A percentile compares a stretch with the other conserved stretches of the same genome.
phyloP scores from a whole-genome alignment of 1,140 invertebrate genomes.

The Planococcus citri region DNA sequence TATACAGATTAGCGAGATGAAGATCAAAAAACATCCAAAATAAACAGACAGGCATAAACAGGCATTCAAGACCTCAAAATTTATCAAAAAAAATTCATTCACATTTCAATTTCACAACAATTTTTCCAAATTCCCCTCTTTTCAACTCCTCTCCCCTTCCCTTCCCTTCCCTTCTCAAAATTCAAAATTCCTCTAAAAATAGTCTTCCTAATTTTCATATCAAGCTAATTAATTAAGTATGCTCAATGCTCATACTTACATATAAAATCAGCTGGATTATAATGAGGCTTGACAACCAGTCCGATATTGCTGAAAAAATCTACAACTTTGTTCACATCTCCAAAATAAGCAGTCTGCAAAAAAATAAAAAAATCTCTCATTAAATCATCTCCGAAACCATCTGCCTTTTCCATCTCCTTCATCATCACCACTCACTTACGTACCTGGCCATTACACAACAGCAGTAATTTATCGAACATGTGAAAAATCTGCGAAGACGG shows the following conservation, averaged over 20 bases:
- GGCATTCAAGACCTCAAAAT: neutral
- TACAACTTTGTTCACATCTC: slow-evolving; percentile 57
- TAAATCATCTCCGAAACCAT: neutral
- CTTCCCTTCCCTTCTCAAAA: too few species aligned
- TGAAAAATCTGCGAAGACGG: slow-evolving; percentile 80
- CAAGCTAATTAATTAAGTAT: too few species aligned
- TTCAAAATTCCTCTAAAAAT: too few species aligned
- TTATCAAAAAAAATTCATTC: too few species aligned
- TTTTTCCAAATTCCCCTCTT: too few species aligned
- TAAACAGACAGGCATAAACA: too few species aligned
- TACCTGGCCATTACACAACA: slow-evolving; percentile 58
- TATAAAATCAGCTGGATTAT: slow-evolving; percentile 79
- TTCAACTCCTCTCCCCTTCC: too few species aligned
- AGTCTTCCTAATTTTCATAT: too few species aligned
- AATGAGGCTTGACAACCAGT: slow-evolving; percentile 59
- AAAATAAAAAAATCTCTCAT: neutral
- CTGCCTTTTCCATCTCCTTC: neutral
- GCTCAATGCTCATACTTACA: too few species aligned
- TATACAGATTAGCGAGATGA: too few species aligned
- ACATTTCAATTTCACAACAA: too few species aligned
- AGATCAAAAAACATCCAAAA: neutral
- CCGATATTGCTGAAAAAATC: slow-evolving; percentile 63
- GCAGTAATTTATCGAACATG: slow-evolving; percentile 68
- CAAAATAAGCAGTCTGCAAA: slow-evolving; percentile 63
- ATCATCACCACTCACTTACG: too few species aligned